A percentile compares a stretch with the other conserved stretches of the same genome.
phyloP scores from a whole-genome alignment of 2,797 vertebrate genomes.

The Sitta carolinensis region DNA sequence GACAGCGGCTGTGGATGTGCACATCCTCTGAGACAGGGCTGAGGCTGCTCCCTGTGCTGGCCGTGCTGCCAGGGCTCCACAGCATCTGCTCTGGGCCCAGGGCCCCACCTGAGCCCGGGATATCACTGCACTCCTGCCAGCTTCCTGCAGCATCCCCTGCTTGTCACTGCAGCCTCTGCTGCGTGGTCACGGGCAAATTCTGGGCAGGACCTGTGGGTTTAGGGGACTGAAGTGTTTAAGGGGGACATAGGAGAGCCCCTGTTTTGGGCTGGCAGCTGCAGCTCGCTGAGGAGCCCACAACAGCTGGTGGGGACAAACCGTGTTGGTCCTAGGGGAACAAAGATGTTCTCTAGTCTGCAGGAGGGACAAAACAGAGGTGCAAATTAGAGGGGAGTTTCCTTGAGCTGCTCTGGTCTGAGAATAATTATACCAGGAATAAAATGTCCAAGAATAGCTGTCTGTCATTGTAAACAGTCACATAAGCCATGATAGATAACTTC shows the following conservation, averaged over 20 bases:
- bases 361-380: neutral
- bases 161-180: neutral
- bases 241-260: neutral
- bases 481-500: constrained; percentile 20
- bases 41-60: constrained; percentile 11
- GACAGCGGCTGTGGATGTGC: constrained; percentile 11
- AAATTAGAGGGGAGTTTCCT: neutral
- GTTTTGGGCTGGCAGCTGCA: neutral
- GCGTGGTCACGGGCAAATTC: neutral
- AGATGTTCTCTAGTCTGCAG: neutral
- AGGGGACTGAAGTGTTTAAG: neutral
- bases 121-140: neutral
- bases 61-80: neutral
- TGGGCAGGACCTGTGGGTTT: neutral
- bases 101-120: neutral
- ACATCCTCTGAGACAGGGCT: constrained; percentile 20
- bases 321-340: neutral
- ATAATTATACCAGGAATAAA: neutral
- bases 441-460: neutral
- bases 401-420: constrained; percentile 11
- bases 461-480: neutral
- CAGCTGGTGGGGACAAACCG: neutral
- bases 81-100: constrained; percentile 35
- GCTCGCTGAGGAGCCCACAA: neutral
- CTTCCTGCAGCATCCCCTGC: neutral